phyloP scores from a whole-genome alignment of 1,140 invertebrate species.

The Drusus annulatus region DNA sequence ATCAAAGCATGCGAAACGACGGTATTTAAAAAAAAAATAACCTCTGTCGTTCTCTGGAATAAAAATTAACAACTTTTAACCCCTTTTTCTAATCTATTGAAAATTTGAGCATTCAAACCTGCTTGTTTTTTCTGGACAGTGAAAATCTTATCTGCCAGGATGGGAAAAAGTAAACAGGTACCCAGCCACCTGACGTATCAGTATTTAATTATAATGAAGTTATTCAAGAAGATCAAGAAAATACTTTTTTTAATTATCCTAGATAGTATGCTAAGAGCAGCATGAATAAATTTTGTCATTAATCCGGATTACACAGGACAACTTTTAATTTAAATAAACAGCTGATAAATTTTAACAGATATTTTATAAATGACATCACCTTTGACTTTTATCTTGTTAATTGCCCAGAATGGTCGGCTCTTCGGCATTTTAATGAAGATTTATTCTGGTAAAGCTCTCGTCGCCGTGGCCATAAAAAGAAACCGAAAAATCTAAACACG shows the following conservation, averaged over 20 bases:
- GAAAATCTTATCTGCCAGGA: neutral
- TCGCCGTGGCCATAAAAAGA: neutral
- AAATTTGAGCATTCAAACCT: neutral
- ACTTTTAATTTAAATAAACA: conserved; percentile 22
- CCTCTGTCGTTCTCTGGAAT: no score
- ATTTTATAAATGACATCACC: conserved; percentile 17
- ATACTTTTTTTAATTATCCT: neutral
- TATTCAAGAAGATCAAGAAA: no score
- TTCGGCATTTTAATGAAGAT: conserved; percentile 37
- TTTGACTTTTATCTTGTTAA: conserved; percentile 29
- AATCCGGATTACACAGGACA: conserved; percentile 32
- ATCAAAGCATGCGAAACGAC: no score
- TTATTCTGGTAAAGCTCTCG: conserved; percentile 11
- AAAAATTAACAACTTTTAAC: no score
- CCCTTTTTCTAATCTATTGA: no score
- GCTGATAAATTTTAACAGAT: conserved; percentile 35
- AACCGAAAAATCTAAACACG: conserved; percentile 8
- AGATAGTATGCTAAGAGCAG: neutral
- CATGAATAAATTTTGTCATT: conserved; percentile 14
- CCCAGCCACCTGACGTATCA: neutral
- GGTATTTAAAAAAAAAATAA: no score
- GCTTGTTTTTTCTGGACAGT: neutral
- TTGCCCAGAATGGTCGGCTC: neutral
- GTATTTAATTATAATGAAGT: neutral
- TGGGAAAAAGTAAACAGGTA: neutral